Evolutionary conservation across 2,113 vertebrate genomes (phyloP).

Genomic region (Lophius piscatorius): DNA sequence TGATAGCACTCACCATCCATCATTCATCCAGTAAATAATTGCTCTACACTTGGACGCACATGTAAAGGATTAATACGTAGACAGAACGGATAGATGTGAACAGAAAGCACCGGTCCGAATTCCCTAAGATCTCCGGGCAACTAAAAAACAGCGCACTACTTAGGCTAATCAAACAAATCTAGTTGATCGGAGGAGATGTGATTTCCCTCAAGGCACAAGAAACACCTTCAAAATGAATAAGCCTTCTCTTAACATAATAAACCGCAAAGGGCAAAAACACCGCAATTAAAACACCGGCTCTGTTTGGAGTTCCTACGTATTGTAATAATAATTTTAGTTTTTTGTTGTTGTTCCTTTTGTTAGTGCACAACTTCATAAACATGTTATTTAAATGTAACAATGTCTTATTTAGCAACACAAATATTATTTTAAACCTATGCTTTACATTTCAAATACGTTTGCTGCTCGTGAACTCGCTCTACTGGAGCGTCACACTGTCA

Average conservation of each 20-base stretch:
- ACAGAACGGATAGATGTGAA: neutral
- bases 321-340: neutral
- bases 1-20: too few species aligned
- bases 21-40: too few species aligned
- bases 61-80: neutral
- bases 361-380: neutral
- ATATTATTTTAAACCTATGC: constrained; percentile 14
- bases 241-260: constrained; percentile 14
- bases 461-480: neutral
- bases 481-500: neutral
- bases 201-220: constrained; percentile 4
- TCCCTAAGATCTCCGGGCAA: neutral
- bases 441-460: constrained; percentile 40
- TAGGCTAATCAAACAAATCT: too few species aligned
- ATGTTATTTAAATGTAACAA: neutral
- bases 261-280: constrained; percentile 20
- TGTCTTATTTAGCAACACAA: constrained; percentile 23
- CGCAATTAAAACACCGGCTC: neutral
- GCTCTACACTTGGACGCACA: too few species aligned
- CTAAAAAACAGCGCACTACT: neutral
- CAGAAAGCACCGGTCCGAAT: neutral
- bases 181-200: too few species aligned
- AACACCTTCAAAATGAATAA: neutral
- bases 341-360: neutral
- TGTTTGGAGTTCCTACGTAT: neutral